Evolutionary conservation across 1,140 invertebrate species (phyloP), one percentile per base, ranked within the genome.

Genomic region (Caenorhabditis latens): DNA sequence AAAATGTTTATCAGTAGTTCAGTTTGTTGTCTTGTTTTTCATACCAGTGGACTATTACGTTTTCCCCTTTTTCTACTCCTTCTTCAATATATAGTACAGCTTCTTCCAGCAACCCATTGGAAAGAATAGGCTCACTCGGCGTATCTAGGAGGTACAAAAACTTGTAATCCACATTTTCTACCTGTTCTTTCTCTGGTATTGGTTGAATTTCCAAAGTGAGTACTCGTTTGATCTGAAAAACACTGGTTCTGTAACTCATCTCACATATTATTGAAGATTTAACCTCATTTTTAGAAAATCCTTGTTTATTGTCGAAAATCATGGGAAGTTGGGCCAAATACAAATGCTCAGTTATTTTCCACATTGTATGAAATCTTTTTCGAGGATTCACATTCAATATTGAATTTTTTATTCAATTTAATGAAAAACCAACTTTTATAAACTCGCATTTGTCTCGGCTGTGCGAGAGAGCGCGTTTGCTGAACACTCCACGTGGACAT

Each of bases 341-440:
- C 11, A 71, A 21, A 71, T 71, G 16, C 46, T 71, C 65, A 5
- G 65, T 71, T 43, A 71, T 71, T 79, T 79, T 79, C 71, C 71
- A 50, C 71, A 79, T 67, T 67, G 21, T n/a, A 13, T 53, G 11
- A 53, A 16, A 53, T 32, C 32, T 32, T 32, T 32, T 32, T 32
- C 32, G 32, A 32, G 32, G 32, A 32, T 32, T 55, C 53, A 19
- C 19, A 55, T 55, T 55, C 19, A 55, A 55, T 55, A 55, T 11
- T 19, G 19, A 55, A 55, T 11, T 3, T 55, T 55, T 32, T 32
- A 32, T 32, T 32, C 32, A 32, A 32, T 32, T 32, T 32, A 32
- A 32, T 32, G 32, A 32, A 32, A 32, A 32, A 32, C 32, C 32
- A 32, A 32, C 32, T 32, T 32, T 32, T 32, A 32, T 32, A 32